Evolutionary conservation across 2,797 vertebrate genomes (phyloP).

Genomic region (Perodicticus potto): DNA sequence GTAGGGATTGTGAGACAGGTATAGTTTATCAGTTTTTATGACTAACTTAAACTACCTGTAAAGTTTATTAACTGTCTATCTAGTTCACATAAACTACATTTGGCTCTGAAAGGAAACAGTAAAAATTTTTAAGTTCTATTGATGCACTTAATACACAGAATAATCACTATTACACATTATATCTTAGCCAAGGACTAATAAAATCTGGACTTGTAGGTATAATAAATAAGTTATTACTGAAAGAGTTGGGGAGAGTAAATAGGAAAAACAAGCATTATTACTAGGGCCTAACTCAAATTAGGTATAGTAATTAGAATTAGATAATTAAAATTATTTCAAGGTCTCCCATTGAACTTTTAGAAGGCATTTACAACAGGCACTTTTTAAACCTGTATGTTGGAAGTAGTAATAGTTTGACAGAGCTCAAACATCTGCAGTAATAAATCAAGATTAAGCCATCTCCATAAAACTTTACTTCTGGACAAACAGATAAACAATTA

Average conservation of each 20-base stretch:
- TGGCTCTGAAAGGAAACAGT: background rate
- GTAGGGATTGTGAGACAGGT: background rate
- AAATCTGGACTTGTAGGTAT: background rate
- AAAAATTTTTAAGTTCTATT: constrained; percentile 17
- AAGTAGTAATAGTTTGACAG: background rate
- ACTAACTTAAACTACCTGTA: background rate
- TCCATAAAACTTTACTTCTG: background rate
- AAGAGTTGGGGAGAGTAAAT: background rate
- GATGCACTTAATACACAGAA: constrained; percentile 27
- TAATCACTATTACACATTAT: background rate
- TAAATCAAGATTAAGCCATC: background rate
- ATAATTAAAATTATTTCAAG: constrained; percentile 16
- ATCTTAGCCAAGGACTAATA: constrained; percentile 26
- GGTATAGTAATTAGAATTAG: background rate
- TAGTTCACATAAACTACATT: background rate
- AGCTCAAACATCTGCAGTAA: background rate
- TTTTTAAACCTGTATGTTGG: background rate
- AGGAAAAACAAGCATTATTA: constrained; percentile 5
- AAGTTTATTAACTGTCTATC: background rate
- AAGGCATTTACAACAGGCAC: background rate
- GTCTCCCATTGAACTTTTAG: background rate
- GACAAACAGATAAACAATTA: background rate
- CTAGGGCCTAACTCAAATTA: background rate
- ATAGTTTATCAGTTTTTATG: background rate
- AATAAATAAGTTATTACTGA: constrained; percentile 26